Percentiles rank a stretch among this genome's conserved stretches.
These are phyloP conservation scores for Labeo calbasu DNA, from an alignment of 2,797 vertebrate species.

Conservation along the genomic window DNA sequence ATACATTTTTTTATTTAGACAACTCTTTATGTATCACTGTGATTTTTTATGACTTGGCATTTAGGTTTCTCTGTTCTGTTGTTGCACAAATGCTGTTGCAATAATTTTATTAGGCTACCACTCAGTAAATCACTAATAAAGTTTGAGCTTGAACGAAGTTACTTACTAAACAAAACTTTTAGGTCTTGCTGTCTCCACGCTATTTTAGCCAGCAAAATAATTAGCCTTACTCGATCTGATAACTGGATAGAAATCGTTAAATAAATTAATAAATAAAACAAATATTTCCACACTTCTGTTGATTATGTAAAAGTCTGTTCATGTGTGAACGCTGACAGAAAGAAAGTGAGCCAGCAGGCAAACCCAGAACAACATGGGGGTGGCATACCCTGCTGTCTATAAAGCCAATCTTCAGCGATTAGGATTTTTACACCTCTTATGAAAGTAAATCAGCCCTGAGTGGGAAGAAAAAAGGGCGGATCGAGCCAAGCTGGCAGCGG, in stretches of 20 bases:
- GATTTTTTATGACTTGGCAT: slow-evolving; percentile 10
- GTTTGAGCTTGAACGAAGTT: slow-evolving; percentile 10
- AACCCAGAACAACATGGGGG: slow-evolving; percentile 26
- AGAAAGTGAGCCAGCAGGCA: slow-evolving; percentile 19
- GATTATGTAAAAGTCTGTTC: slow-evolving; percentile 50
- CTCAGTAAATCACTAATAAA: not conserved
- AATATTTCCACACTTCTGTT: slow-evolving; percentile 42
- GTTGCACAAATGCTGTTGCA: not conserved
- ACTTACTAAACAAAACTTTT: not conserved
- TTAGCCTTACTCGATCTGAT: not conserved
- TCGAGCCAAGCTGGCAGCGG: slow-evolving; percentile 49
- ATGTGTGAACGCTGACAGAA: slow-evolving; percentile 45
- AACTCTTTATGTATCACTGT: not conserved
- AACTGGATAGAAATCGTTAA: slow-evolving; percentile 14
- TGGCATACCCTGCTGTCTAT: slow-evolving; percentile 27
- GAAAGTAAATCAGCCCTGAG: slow-evolving; percentile 47
- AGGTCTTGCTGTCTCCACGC: not conserved
- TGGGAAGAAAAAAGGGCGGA: slow-evolving; percentile 28
- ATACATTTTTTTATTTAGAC: no score
- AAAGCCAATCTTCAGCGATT: slow-evolving; percentile 38
- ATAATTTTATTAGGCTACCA: not conserved
- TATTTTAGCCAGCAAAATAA: slow-evolving; percentile 35
- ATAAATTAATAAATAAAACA: slow-evolving; percentile 26
- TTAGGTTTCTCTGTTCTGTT: slow-evolving; percentile 21
- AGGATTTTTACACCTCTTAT: slow-evolving; percentile 45